These are phyloP conservation scores for Meriones psammophilus DNA, from an alignment of 2,797 vertebrate species.

Conservation along the genomic window DNA sequence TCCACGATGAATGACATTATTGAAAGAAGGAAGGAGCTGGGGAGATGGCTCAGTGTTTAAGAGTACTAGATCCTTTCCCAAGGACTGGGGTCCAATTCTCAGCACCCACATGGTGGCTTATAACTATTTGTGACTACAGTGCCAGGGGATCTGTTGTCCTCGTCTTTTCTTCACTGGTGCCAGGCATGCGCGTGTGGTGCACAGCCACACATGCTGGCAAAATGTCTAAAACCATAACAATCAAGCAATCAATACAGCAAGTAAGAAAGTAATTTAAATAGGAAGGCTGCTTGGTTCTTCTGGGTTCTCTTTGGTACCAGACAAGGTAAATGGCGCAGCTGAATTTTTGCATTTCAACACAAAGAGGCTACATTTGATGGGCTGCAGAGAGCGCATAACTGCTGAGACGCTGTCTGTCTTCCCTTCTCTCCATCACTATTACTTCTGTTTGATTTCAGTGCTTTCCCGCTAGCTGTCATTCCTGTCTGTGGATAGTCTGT, in stretches of 20 bases:
- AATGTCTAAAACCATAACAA: background rate
- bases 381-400: background rate
- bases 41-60: background rate
- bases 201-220: background rate
- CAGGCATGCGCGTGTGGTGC: background rate
- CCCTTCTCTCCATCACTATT: constrained; percentile 76
- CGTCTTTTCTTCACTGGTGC: background rate
- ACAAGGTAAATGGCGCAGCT: constrained; percentile 40
- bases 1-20: constrained; percentile 71
- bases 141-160: background rate
- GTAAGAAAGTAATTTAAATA: background rate
- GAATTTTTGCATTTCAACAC: constrained; percentile 66
- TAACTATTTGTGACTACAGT: no score
- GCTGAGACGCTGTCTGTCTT: constrained; percentile 78
- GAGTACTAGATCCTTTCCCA: background rate
- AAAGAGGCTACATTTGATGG: constrained; percentile 79
- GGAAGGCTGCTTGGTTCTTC: constrained; percentile 63
- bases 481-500: constrained; percentile 67
- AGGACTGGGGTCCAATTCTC: background rate
- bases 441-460: constrained; percentile 79
- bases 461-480: constrained; percentile 70
- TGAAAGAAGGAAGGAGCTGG: constrained; percentile 68
- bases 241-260: background rate
- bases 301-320: constrained; percentile 63
- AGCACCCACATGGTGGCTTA: no score